These are phyloP conservation scores for Nesogale talazaci DNA, from an alignment of 2,113 vertebrate species.

Conservation along the genomic window DNA sequence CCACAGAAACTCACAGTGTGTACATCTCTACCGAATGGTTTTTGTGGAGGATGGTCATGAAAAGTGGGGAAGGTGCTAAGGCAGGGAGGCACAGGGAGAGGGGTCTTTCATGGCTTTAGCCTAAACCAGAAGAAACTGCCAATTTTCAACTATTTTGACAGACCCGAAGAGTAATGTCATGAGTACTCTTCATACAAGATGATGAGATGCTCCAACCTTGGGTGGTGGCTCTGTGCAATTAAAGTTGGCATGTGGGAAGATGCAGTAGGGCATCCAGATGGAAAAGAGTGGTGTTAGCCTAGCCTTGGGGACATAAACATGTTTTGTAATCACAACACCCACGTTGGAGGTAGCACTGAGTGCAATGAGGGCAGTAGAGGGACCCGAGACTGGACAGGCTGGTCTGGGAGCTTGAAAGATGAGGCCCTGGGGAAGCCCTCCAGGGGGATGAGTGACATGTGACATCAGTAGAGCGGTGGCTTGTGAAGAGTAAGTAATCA, in stretches of 20 bases:
- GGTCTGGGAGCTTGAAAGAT: not conserved
- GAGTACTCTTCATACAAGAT: not conserved
- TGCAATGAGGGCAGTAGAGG: not conserved
- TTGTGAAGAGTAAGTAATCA: not conserved
- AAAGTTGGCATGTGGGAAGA: not conserved
- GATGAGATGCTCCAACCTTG: not conserved
- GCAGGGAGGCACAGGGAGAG: not conserved
- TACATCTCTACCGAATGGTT: not conserved
- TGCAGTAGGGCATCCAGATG: not conserved
- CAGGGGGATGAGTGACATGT: not conserved
- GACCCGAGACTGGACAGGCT: not conserved
- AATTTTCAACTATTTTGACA: not conserved
- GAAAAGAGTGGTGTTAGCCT: not conserved
- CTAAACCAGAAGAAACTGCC: not conserved
- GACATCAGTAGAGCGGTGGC: not conserved
- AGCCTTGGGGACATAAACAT: not conserved
- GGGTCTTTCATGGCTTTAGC: not conserved
- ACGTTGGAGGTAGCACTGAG: not conserved
- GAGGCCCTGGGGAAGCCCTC: not conserved
- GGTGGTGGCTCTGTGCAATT: not conserved
- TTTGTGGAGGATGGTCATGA: not conserved
- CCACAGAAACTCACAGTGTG: too few relatives aligned
- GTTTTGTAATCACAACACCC: not conserved
- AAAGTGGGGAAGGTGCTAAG: not conserved
- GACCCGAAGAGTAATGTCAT: not conserved